Conservation (phyloP, 2,888 invertebrate species). For the Zeuzera pyrina region DNA sequence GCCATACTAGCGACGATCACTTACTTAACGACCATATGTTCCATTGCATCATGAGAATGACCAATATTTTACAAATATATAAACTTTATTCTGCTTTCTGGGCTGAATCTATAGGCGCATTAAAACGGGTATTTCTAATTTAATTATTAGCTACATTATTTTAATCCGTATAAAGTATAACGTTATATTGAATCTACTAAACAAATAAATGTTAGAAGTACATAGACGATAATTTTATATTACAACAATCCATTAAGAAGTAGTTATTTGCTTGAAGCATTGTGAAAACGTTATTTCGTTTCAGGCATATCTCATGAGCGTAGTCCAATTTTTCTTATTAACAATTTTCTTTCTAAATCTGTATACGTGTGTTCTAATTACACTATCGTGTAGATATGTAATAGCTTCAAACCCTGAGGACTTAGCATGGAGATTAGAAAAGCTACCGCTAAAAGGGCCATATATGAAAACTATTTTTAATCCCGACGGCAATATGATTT, state of each 20-base stretch:
- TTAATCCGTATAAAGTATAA: background rate
- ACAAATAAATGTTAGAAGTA: too few species aligned
- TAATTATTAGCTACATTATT: background rate
- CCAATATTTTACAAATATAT: constrained; percentile 58
- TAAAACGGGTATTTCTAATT: constrained; percentile 40
- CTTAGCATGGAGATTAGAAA: constrained; percentile 25
- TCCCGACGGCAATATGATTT: constrained; percentile 51
- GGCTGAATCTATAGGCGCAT: constrained; percentile 55
- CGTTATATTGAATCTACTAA: too few species aligned
- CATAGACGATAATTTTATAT: too few species aligned
- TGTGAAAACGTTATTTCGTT: too few species aligned
- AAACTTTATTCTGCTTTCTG: constrained; percentile 53
- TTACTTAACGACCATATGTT: constrained; percentile 34
- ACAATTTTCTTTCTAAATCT: constrained; percentile 61
- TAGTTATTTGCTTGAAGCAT: too few species aligned
- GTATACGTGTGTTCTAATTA: constrained; percentile 53
- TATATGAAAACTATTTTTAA: constrained; percentile 36
- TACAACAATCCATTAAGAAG: too few species aligned
- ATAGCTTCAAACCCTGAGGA: constrained; percentile 31
- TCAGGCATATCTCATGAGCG: constrained; percentile 65
- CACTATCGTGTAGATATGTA: constrained; percentile 52
- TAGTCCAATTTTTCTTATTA: constrained; percentile 58
- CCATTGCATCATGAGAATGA: constrained; percentile 50
- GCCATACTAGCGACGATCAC: constrained; percentile 39
- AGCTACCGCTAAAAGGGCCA: constrained; percentile 27